Conservation (phyloP, 1,140 invertebrate genomes). For the Drosophila busckii region DNA sequence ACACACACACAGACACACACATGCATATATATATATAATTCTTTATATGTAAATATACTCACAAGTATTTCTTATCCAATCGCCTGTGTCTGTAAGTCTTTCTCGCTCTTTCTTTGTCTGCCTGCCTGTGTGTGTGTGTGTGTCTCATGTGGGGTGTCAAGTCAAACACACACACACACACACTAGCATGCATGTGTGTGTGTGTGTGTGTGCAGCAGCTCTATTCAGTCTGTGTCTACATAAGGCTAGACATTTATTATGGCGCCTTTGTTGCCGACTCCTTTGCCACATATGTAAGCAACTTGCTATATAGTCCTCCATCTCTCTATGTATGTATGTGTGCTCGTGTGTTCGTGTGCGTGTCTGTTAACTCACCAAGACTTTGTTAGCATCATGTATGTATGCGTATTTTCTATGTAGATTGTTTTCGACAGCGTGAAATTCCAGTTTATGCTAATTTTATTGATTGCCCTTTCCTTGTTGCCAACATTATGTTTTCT, state of each 20-base stretch:
- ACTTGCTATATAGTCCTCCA: not conserved
- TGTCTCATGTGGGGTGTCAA: slow-evolving; percentile 5
- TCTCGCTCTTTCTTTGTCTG: no score
- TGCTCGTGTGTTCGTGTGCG: not conserved
- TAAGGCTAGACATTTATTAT: slow-evolving; percentile 55
- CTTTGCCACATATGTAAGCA: not conserved
- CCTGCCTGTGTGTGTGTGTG: slow-evolving; percentile 4
- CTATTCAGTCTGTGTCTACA: slow-evolving; percentile 38
- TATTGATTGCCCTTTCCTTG: slow-evolving; percentile 52
- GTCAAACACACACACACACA: slow-evolving; percentile 1
- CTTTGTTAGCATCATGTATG: no score
- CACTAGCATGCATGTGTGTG: not conserved
- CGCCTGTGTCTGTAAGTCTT: slow-evolving; percentile 2
- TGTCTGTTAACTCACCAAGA: no score
- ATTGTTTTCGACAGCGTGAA: slow-evolving; percentile 58
- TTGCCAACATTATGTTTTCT: no score
- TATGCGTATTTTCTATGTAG: slow-evolving; percentile 5
- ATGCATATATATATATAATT: slow-evolving; percentile 1
- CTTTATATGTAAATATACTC: slow-evolving; percentile 28
- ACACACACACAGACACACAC: no score
- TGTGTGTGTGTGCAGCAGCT: no score
- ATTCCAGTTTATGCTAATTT: slow-evolving; percentile 69
- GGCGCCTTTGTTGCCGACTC: slow-evolving; percentile 28
- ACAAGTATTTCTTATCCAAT: slow-evolving; percentile 33
- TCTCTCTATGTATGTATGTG: not conserved